These are phyloP conservation scores for Heteropelma amictum DNA, from an alignment of 2,888 invertebrate species.

Conservation along the genomic window DNA sequence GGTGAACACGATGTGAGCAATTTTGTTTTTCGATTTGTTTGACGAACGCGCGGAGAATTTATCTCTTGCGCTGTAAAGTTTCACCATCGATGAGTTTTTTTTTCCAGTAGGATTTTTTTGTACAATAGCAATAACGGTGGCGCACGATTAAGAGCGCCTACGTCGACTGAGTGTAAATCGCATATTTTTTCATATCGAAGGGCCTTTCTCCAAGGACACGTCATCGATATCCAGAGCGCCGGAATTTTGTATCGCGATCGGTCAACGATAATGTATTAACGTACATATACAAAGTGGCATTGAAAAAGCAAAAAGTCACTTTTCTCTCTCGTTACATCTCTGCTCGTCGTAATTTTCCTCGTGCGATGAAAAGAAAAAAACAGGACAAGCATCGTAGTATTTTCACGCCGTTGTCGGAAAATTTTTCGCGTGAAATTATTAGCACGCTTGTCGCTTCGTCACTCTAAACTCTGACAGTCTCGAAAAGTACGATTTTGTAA, in stretches of 20 bases:
- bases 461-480: too few species aligned
- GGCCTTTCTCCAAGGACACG: background rate
- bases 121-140: conserved; percentile 48
- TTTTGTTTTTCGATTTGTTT: conserved; percentile 18
- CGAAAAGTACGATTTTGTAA: too few species aligned
- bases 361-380: too few species aligned
- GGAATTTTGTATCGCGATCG: conserved; percentile 44
- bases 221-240: conserved; percentile 34
- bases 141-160: background rate
- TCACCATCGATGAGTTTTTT: background rate
- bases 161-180: conserved; percentile 49
- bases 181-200: conserved; percentile 45
- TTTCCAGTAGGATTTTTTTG: conserved; percentile 21
- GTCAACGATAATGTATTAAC: too few species aligned
- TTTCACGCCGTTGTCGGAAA: too few species aligned
- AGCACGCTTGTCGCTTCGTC: too few species aligned
- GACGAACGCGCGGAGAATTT: background rate
- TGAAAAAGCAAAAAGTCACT: too few species aligned
- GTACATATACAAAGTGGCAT: too few species aligned
- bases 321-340: too few species aligned
- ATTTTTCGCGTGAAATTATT: too few species aligned
- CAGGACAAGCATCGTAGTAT: too few species aligned
- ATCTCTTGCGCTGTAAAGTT: background rate
- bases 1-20: conserved; percentile 15
- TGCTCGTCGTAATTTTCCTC: too few species aligned